Base-by-base conservation (phyloP, 2,797 vertebrate species). In the Phaenicophaeus curvirostris region DNA sequence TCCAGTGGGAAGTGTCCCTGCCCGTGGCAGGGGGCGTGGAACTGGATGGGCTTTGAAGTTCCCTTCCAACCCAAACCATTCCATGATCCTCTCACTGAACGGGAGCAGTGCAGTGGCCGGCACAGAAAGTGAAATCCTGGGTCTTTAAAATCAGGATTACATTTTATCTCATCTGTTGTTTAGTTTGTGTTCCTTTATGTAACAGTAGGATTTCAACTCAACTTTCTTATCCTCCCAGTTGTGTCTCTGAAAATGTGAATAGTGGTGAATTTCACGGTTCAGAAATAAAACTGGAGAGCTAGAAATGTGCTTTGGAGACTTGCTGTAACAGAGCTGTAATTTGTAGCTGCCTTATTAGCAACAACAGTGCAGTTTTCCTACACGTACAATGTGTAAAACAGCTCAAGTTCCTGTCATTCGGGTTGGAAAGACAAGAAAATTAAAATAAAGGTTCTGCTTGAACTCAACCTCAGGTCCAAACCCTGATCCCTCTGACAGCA, bases 381-480 rank as follows among this genome's bases (percentile, higher is more conserved):
- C 24, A 3, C 3, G 19, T 57, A 33, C 19, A 4, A 13, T 0
- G 0, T 6, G 72, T 79, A 89, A 53, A 62, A 3, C 41, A 16
- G 25, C 1, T 1, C 35, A 48, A 55, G 2, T 10, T 77, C 48
- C 58, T 53, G 31, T 54, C 53, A 35, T 81, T 61, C 53, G 15
- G 92, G 61, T 93, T 94, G 93, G 50, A 79, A 17, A 15, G 17
- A 75, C 79, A 87, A 57, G 86, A 77, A 89, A 95, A 92, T 93
- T 59, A 84, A 48, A 68, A 28, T 2, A 6, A 51, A 48, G 19
- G 18, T 50, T 89, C 39, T 3, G 25, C 54, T 66, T 50, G 42
- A 42, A 55, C 30, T 28, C 23, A 16, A 58, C 54, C 48, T 77
- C 35, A 24, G 63, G 19, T 83, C 61, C 41, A n/a, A 71, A 66